These are phyloP conservation scores for Lepisosteus osseus DNA, from an alignment of 2,113 vertebrate genomes.

Conservation along the genomic window DNA sequence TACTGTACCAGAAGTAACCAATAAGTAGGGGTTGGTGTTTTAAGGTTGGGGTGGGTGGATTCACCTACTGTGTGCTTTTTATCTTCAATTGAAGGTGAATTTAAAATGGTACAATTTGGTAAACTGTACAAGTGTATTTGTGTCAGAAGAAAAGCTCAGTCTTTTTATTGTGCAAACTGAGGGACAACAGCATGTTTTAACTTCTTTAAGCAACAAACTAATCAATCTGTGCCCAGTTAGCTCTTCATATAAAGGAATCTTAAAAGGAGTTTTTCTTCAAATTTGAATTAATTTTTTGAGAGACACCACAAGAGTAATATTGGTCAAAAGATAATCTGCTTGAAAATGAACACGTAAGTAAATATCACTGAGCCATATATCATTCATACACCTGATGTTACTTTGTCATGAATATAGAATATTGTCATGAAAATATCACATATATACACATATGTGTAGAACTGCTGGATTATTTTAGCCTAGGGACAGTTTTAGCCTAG, in stretches of 20 bases:
- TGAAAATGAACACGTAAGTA: slow-evolving; percentile 68
- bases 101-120: too few relatives aligned
- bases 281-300: slow-evolving; percentile 63
- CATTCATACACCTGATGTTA: slow-evolving; percentile 76
- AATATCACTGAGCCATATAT: slow-evolving; percentile 68
- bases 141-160: too few relatives aligned
- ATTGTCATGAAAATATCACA: too few relatives aligned
- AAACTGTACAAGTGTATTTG: too few relatives aligned
- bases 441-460: slow-evolving; percentile 55
- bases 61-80: too few relatives aligned
- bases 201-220: not conserved
- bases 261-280: slow-evolving; percentile 76
- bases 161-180: too few relatives aligned
- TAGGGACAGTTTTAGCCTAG: not conserved
- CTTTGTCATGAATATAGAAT: slow-evolving; percentile 68
- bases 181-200: too few relatives aligned
- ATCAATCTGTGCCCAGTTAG: slow-evolving; percentile 53
- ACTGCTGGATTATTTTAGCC: slow-evolving; percentile 2
- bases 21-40: too few relatives aligned
- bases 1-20: too few relatives aligned
- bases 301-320: slow-evolving; percentile 54
- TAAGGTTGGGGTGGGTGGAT: too few relatives aligned
- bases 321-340: slow-evolving; percentile 69
- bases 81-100: too few relatives aligned
- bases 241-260: slow-evolving; percentile 60